Conservation (phyloP, 2,888 invertebrate genomes). For the Congeria kusceri region DNA sequence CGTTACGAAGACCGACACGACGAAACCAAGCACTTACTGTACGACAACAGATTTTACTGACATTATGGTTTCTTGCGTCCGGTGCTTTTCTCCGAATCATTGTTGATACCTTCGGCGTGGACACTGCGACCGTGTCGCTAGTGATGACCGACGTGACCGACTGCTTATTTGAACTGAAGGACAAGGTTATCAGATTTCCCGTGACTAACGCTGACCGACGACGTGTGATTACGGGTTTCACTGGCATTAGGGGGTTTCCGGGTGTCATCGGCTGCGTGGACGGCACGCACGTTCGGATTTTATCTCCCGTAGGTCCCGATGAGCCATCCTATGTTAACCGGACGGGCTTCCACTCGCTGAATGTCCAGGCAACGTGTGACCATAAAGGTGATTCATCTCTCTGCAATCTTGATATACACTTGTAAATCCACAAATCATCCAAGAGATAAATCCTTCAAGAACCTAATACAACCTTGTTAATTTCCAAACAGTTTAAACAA, state of each 20-base stretch:
- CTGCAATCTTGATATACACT: no score
- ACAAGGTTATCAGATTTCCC: not conserved
- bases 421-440: no score
- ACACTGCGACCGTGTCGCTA: not conserved
- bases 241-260: not conserved
- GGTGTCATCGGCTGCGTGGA: not conserved
- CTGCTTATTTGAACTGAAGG: not conserved
- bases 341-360: not conserved
- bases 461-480: no score
- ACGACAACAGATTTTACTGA: not conserved
- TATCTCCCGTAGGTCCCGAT: not conserved
- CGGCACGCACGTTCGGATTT: not conserved
- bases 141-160: conserved; percentile 4
- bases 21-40: not conserved
- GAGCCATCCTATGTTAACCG: conserved; percentile 1
- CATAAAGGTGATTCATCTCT: not conserved
- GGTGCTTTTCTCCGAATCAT: not conserved
- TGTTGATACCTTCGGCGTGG: not conserved
- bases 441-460: no score
- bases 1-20: not conserved
- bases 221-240: not conserved
- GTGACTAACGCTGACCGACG: not conserved
- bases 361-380: conserved; percentile 1
- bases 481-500: no score
- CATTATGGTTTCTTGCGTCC: not conserved